phyloP scores from a whole-genome alignment of 2,888 invertebrate species.

The Drosophila ustulata region DNA sequence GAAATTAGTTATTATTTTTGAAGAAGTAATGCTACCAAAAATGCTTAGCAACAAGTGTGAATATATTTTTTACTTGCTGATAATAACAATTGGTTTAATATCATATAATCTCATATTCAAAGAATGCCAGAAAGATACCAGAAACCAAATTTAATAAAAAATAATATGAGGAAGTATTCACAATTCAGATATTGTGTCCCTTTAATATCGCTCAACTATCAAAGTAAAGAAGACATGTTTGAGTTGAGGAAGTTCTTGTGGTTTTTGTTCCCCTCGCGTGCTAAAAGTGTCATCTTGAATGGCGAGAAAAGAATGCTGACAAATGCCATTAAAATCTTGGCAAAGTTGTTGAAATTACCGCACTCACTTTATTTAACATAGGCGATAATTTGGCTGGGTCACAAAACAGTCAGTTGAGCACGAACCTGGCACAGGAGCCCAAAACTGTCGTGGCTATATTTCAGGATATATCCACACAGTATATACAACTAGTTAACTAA shows the following conservation, averaged over 20 bases:
- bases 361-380: conserved; percentile 35
- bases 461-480: background rate
- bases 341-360: conserved; percentile 47
- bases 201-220: too few relatives aligned
- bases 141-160: too few relatives aligned
- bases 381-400: conserved; percentile 57
- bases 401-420: conserved; percentile 35
- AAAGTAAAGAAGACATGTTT: background rate
- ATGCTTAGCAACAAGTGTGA: background rate
- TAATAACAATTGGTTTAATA: background rate
- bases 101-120: background rate
- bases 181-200: too few relatives aligned
- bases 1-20: background rate
- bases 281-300: conserved; percentile 11
- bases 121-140: too few relatives aligned
- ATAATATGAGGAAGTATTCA: too few relatives aligned
- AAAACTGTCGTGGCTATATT: conserved; percentile 13
- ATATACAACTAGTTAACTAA: background rate
- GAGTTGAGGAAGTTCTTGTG: background rate
- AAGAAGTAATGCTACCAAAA: background rate
- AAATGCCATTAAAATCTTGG: conserved; percentile 18
- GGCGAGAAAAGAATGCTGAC: conserved; percentile 6
- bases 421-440: conserved; percentile 32
- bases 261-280: conserved; percentile 11
- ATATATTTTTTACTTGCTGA: background rate